A percentile compares a stretch with the other conserved stretches of the same genome.
Conservation (phyloP, 2,888 invertebrate species). For the Escarpia spicata region DNA sequence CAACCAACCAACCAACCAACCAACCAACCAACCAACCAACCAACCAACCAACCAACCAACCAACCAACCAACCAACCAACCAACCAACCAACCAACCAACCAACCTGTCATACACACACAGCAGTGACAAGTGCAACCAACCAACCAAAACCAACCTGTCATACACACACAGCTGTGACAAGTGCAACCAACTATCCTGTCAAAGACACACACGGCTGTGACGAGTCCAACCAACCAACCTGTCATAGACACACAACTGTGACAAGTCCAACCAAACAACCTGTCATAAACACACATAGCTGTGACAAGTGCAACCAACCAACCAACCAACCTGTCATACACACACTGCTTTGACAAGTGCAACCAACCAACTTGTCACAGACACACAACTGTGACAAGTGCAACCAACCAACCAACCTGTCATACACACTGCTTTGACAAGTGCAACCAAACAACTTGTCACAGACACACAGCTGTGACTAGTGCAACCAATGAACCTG, state of each 20-base stretch:
- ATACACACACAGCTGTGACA: not conserved
- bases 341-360: not conserved
- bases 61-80: no score
- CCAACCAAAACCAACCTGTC: not conserved
- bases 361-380: not conserved
- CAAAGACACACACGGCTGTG: not conserved
- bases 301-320: no score
- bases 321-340: no score
- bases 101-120: conserved; percentile 18
- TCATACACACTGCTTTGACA: not conserved
- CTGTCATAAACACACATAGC: conserved; percentile 52
- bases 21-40: no score
- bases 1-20: no score
- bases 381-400: no score
- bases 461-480: conserved; percentile 8
- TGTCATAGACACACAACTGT: no score
- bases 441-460: not conserved
- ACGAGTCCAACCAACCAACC: no score
- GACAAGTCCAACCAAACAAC: conserved; percentile 61
- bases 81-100: not conserved
- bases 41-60: no score
- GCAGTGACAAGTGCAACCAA: no score
- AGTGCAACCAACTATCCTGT: conserved; percentile 25
- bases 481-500: conserved; percentile 21
- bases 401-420: conserved; percentile 80